phyloP scores from a whole-genome alignment of 2,888 invertebrate species.

The Xanthorhoe spadicearia region DNA sequence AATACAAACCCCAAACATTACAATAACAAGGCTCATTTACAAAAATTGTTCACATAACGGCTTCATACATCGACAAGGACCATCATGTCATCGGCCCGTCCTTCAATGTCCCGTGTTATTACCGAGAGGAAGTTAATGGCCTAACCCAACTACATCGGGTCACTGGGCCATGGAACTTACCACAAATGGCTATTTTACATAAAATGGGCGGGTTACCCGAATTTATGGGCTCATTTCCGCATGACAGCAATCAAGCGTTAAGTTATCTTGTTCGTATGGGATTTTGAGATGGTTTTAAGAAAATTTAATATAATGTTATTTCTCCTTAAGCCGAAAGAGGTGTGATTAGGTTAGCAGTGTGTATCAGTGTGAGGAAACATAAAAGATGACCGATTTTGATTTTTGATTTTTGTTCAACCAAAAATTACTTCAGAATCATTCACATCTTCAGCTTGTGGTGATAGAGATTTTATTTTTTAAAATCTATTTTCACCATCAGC shows the following conservation, averaged over 20 bases:
- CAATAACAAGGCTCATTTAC: not conserved
- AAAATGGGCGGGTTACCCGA: slow-evolving; percentile 38
- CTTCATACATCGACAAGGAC: not conserved
- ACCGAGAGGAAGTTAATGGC: slow-evolving; percentile 26
- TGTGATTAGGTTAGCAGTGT: no score
- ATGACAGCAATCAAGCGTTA: slow-evolving; percentile 47
- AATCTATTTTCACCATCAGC: no score
- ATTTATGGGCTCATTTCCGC: slow-evolving; percentile 55
- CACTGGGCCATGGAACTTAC: slow-evolving; percentile 16
- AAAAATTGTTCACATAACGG: not conserved
- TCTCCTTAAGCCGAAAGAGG: no score
- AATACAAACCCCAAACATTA: not conserved
- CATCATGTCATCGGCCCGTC: slow-evolving; percentile 1
- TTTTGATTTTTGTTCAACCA: no score
- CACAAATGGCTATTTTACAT: slow-evolving; percentile 48
- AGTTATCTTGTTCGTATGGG: slow-evolving; percentile 15
- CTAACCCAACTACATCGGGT: slow-evolving; percentile 28
- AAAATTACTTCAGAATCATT: no score
- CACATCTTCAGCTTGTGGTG: no score
- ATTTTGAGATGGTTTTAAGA: no score
- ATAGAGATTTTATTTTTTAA: no score
- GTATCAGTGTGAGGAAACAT: no score
- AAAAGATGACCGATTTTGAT: no score
- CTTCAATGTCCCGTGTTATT: slow-evolving; percentile 20
- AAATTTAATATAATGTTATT: no score